These are phyloP conservation scores for Melieria picta DNA, from an alignment of 2,888 invertebrate species.

Conservation along the genomic window DNA sequence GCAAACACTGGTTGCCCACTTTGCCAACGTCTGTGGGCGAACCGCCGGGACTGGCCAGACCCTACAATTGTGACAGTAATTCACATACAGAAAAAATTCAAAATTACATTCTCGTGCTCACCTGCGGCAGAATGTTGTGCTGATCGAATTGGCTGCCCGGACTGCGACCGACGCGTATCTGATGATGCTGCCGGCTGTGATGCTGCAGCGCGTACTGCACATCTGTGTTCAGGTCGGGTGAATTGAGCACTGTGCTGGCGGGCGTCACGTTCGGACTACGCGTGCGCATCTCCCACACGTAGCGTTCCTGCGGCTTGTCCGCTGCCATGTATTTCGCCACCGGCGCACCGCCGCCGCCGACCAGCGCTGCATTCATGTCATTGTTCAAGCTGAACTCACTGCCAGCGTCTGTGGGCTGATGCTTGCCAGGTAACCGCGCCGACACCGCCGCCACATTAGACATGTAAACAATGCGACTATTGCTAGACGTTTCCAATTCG, in stretches of 20 bases:
- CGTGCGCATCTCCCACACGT: constrained; percentile 65
- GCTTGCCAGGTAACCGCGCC: background rate
- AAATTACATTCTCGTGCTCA: constrained; percentile 33
- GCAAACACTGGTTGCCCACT: constrained; percentile 67
- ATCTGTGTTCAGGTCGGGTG: constrained; percentile 63
- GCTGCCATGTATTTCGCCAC: background rate
- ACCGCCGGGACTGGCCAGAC: constrained; percentile 61
- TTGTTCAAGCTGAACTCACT: constrained; percentile 25
- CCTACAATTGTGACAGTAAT: constrained; percentile 39
- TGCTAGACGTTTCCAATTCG: constrained; percentile 18
- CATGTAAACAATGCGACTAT: constrained; percentile 18
- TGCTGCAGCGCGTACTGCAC: constrained; percentile 58
- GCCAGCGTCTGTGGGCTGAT: constrained; percentile 16
- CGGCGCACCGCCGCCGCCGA: background rate
- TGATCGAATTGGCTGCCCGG: constrained; percentile 63
- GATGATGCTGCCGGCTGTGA: constrained; percentile 53
- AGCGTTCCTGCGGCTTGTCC: constrained; percentile 58
- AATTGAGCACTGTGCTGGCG: constrained; percentile 64
- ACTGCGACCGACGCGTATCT: constrained; percentile 65
- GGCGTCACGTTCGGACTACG: constrained; percentile 65
- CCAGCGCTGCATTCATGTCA: constrained; percentile 9
- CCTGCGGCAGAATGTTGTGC: constrained; percentile 53
- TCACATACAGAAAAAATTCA: background rate
- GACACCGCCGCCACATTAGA: background rate
- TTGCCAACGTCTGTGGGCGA: constrained; percentile 64